Evolutionary conservation across 2,888 invertebrate species (phyloP), one percentile per base, ranked within the genome.

Genomic region (Caenorhabditis sulstoni): DNA sequence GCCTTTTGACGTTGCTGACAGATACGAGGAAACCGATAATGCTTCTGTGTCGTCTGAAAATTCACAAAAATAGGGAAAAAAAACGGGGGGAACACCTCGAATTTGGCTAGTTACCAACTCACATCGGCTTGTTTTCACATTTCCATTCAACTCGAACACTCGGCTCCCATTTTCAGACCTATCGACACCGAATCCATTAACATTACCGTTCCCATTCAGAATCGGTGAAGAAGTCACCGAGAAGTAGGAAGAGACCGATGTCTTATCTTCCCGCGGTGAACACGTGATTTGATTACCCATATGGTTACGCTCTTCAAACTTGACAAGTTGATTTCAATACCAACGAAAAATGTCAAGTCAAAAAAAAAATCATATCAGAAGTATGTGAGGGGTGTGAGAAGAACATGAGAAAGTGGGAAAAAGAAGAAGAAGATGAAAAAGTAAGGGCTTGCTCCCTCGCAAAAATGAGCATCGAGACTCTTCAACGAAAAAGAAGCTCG

Each of bases 1-100:
- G n/a, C 86, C 86, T 81, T 86, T 86, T 7, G 88, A 88, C n/a
- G 85, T 86, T 58, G 88, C 88, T 5, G 88, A 87, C 45, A 88
- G 84, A 76, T 87, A 88, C n/a, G 88, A 88, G 18, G 84, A 84
- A 16, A 87, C 81, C 0, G 88, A 88, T 14, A 83, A 50, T 16
- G 85, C 76, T 64, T 87, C 87, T 5, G 82, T 82, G 49, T 79
- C 78, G 74, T 85, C 85, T 74, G 81, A 41, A 62, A 52, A 14
- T 41, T 29, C 4, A n/a, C n/a, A 7, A 29, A 7, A 7, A 29
- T 29, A 29, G 29, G n/a, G n/a, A 29, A 29, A 29, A 29, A 29
- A 7, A 7, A 5, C 29, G 29, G 3, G 29, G 29, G 7, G 7
- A 29, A 29, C 3, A 29, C 7, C 29, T 29, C 29, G 7, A 29